Conservation (phyloP, 2,888 invertebrate genomes). For the Hydroisotoma schaefferi region DNA sequence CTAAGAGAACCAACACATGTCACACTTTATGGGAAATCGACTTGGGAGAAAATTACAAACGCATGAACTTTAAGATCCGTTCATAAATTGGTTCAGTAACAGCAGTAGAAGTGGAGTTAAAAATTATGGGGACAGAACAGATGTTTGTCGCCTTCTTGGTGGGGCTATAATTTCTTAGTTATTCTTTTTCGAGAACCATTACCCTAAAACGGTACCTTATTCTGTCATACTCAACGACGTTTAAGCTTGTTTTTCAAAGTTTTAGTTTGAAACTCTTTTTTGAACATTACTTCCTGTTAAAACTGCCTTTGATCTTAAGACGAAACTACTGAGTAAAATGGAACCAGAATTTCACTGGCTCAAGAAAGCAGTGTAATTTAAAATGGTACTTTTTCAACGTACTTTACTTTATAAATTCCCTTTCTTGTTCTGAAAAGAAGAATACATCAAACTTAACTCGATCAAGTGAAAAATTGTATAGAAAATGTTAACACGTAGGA, state of each 20-base stretch:
- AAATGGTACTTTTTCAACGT: too few species aligned
- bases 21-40: conserved; percentile 17
- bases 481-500: too few species aligned
- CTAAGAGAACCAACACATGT: conserved; percentile 7
- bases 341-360: too few species aligned
- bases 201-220: conserved; percentile 8
- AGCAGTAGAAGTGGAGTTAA: conserved; percentile 40
- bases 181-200: conserved; percentile 15
- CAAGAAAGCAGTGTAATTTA: too few species aligned
- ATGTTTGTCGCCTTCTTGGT: conserved; percentile 32
- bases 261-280: neutral
- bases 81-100: conserved; percentile 41
- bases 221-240: neutral
- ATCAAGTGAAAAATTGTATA: too few species aligned
- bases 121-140: conserved; percentile 46
- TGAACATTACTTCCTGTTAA: too few species aligned
- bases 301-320: conserved; percentile 3
- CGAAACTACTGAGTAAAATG: too few species aligned
- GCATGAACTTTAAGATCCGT: conserved; percentile 35
- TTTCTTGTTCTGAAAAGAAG: too few species aligned
- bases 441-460: too few species aligned
- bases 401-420: too few species aligned
- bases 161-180: conserved; percentile 14
- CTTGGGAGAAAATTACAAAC: conserved; percentile 17
- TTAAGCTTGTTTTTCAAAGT: neutral